Evolutionary conservation across 2,113 vertebrate genomes (phyloP), one percentile per base, ranked within the genome.

Genomic region (Anhinga anhinga): DNA sequence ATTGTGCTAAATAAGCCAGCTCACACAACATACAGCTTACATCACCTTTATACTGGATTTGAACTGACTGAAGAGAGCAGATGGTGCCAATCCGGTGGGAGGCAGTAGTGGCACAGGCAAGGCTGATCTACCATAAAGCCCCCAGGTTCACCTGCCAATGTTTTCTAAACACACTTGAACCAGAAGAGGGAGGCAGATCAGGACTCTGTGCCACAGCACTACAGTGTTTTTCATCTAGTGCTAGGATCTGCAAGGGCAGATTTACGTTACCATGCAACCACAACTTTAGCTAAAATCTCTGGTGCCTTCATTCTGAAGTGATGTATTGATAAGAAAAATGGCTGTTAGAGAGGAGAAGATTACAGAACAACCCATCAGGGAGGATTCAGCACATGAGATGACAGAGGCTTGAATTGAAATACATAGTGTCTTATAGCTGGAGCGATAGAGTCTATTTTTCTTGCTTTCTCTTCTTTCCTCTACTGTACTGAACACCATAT

Each of bases 401-500:
- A 86, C 86, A 93, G 53, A 86, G 25, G 49, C 62, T 89, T 92
- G 90, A 96, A 97, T 23, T 95, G 83, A 97, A 96, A 95, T 95
- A 95, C 89, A 79, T 73, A 45, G 77, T 90, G 55, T 80, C 93
- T 95, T 83, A 90, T 27, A 86, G 82, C 45, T 76, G 63, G 47
- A 92, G 88, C 56, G 63, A 93, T 45, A 59, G 50, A 91, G 38
- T 66, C 71, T n/a, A 95, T 88, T 89, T 80, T 87, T 96, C 72
- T 94, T 63, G 66, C n/a, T 89, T 95, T 73, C 86, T 88, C 53
- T 95, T 89, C 80, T 97, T 92, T 87, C n/a, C 55, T 90, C 59
- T 82, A 8, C 79, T 47, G 74, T 82, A 66, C 50, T 15, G 49
- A 83, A 40, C 18, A 88, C 25, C 44, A 55, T 89, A 92, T 93